Evolutionary conservation across 2,888 invertebrate species (phyloP).

Genomic region (Hypercompe scribonia): DNA sequence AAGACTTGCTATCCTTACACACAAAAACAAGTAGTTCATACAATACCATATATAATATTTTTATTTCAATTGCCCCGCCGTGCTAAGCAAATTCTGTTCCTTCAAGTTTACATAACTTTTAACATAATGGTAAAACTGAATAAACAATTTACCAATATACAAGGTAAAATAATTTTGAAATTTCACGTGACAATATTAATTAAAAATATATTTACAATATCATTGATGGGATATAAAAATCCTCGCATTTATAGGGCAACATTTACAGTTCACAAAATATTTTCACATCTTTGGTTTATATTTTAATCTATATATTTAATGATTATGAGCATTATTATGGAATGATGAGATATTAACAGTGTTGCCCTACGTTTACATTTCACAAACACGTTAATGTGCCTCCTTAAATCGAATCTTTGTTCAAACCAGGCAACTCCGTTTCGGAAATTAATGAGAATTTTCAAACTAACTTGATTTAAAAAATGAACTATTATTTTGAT

Average conservation of each 20-base stretch:
- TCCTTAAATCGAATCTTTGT: background rate
- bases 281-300: conserved; percentile 47
- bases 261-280: conserved; percentile 24
- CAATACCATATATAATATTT: conserved; percentile 34
- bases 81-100: conserved; percentile 62
- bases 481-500: background rate
- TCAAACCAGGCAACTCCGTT: background rate
- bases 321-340: conserved; percentile 30
- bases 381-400: background rate
- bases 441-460: background rate
- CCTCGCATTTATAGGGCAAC: conserved; percentile 14
- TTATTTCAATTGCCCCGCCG: conserved; percentile 63
- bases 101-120: conserved; percentile 27
- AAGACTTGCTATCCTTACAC: conserved; percentile 51
- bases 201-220: conserved; percentile 2
- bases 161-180: conserved; percentile 39
- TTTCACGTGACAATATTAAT: conserved; percentile 48
- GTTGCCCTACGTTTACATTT: conserved; percentile 14
- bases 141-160: conserved; percentile 30
- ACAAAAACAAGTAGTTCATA: conserved; percentile 45
- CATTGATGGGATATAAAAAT: background rate
- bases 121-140: conserved; percentile 38
- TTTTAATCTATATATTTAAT: conserved; percentile 22
- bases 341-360: conserved; percentile 24
- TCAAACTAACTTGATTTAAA: background rate